Conservation (phyloP, 2,888 invertebrate species). For the Leucozona laternaria region DNA sequence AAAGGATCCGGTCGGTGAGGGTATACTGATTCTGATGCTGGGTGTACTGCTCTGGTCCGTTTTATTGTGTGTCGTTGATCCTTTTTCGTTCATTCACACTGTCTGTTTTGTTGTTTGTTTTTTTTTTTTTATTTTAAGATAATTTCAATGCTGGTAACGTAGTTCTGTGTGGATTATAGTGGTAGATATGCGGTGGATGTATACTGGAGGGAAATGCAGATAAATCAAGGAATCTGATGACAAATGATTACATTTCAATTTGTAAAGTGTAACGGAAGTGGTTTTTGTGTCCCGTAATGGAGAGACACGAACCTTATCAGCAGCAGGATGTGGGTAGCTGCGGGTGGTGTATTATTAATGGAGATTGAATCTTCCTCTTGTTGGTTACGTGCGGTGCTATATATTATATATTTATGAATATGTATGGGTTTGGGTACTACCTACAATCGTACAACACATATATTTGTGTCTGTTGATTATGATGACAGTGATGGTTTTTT, state of each 20-base stretch:
- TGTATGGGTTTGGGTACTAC: no score
- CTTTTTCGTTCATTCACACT: constrained; percentile 15
- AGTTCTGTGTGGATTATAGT: not conserved
- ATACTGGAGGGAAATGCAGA: constrained; percentile 31
- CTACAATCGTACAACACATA: not conserved
- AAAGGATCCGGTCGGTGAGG: constrained; percentile 33
- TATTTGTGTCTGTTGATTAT: constrained; percentile 31
- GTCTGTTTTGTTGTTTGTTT: not conserved
- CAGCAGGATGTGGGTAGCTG: constrained; percentile 43
- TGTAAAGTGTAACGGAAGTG: constrained; percentile 68
- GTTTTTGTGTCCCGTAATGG: constrained; percentile 62
- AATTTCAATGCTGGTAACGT: constrained; percentile 54
- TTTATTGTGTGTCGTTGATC: constrained; percentile 66
- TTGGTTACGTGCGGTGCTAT: not conserved
- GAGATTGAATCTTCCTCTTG: constrained; percentile 35
- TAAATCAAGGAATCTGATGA: constrained; percentile 66
- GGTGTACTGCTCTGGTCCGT: constrained; percentile 20
- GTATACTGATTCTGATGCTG: no score
- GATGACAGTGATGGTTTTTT: constrained; percentile 4
- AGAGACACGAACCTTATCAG: constrained; percentile 41
- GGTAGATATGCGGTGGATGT: constrained; percentile 2
- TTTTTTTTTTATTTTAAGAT: constrained; percentile 2
- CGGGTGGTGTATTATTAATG: constrained; percentile 46
- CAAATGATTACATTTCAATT: constrained; percentile 74
- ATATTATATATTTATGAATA: not conserved